Base-by-base conservation (phyloP, 2,797 vertebrate species). In the Clarias fuscus region DNA sequence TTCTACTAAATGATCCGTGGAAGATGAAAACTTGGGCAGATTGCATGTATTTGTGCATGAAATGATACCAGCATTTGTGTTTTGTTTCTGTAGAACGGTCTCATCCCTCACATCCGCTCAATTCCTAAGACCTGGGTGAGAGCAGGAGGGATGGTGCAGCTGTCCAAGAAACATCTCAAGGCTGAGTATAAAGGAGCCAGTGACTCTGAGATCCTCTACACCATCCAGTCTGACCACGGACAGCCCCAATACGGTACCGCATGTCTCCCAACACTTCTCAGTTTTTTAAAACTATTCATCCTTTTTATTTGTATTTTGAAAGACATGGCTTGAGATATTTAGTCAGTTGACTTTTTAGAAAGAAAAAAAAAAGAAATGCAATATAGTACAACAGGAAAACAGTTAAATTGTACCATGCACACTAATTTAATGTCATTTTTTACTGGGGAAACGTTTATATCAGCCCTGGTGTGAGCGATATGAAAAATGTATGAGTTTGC, bases 71-170 rank as follows among this genome's bases (percentile, higher is more conserved):
- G 37, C 3, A 3, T 24, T 64, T 80, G 14, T 65, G 58, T 4
- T 65, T 15, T 80, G 33, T 80, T 81, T 64, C 83, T 85, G 56
- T 92, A 98, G 97, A 90, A 89, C 11, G 88, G 87, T 17, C 88
- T 91, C 85, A 90, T 92, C 53, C 95, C 95, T 67, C 93, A 82
- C 0, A 87, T 97, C 33, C 90, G 93, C 72, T 93, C 95, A 2
- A 93, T 95, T 22, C 95, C 96, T 0, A 72, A 93, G 88, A 96
- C 97, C 8, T 99, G 98, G 98, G 98, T 99, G 77, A 96, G 95
- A 43, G 96, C 97, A 89, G 97, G 98, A 0, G 97, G 98, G 0
- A 97, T 96, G 96, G 94, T 98, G 3, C 96, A 96, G 8, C 96
- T 99, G 83, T 96, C 97, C 86, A 96, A 87, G 79, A 96, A 93